Base-by-base conservation (phyloP, 1,140 invertebrate species). In the Drosophila sechellia region DNA sequence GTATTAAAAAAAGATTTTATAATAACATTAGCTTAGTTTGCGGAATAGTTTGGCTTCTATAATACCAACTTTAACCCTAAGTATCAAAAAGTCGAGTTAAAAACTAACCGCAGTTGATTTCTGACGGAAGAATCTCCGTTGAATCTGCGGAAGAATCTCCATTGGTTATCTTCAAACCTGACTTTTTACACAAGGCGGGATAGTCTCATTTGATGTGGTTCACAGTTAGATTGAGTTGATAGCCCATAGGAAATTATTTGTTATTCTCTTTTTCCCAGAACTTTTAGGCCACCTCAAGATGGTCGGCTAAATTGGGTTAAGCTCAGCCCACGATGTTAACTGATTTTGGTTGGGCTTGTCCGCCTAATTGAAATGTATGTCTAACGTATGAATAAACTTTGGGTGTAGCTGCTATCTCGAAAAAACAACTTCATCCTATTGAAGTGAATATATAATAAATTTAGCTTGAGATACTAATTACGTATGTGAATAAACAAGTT, bases 221-320 rank as follows among this genome's bases (percentile, higher is more conserved):
- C 55, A 80, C 77, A 68, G 80, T 83, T 68, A 83, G 75, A 79
- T 83, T 45, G 34, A 48, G 43, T 12, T 45, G 77, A 81, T 77
- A 66, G 15, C 20, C 35, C 35, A 20, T 46, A 48, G 53, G 39
- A 42, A 58, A 59, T 70, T 39, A 75, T 73, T 68, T 35, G 20
- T 39, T 39, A 43, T 43, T 48, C 12, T 27, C 31, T 31, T 75
- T 45, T 64, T 52, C 13, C n/a, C 42, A 60, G 35, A 65, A 64
- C 60, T 15, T 52, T 50, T 68, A 13, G 35, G n/a, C 31, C 34
- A 15, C 31, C 17, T 12, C 15, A 15, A 12, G 54, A 56, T 56
- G 54, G 34, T 22, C 13, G 57, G 1, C 0, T 64, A 42, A 68
- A 68, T 55, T 69, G 42, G 66, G 66, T 56, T 70, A 70, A 70